Evolutionary conservation across 2,888 invertebrate species (phyloP).

Genomic region (Lucinisca nassula): DNA sequence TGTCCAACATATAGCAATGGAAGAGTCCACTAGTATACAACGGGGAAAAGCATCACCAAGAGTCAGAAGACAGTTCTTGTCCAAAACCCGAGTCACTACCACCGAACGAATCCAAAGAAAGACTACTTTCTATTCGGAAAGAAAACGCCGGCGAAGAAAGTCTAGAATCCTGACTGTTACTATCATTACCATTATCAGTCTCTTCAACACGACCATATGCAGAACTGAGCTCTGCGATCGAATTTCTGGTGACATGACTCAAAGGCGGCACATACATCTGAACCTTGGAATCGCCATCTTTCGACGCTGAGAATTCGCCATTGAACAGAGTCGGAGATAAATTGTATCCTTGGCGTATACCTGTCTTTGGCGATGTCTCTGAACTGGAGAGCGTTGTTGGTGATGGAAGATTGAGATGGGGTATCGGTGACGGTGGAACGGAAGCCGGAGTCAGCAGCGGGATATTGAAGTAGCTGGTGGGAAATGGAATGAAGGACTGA

Average conservation of each 20-base stretch:
- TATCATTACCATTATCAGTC: neutral
- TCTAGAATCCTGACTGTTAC: neutral
- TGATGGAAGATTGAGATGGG: neutral
- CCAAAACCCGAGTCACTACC: neutral
- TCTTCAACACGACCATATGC: neutral
- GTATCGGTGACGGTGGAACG: neutral
- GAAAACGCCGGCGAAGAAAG: neutral
- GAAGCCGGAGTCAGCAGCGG: neutral
- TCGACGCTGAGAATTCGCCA: neutral
- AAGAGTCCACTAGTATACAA: too few species aligned
- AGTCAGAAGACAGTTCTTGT: neutral
- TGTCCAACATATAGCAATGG: too few species aligned
- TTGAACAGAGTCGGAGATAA: neutral
- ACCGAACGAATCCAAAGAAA: neutral
- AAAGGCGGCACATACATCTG: neutral
- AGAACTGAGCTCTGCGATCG: neutral
- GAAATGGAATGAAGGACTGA: neutral
- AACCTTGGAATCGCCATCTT: neutral
- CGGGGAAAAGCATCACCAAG: neutral
- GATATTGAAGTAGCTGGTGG: neutral
- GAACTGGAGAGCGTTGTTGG: neutral
- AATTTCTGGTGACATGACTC: neutral
- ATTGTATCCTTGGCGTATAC: neutral
- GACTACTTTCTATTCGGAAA: neutral
- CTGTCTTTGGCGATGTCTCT: neutral